Conservation (phyloP, 2,797 vertebrate genomes). For the Sebastes itinus region DNA sequence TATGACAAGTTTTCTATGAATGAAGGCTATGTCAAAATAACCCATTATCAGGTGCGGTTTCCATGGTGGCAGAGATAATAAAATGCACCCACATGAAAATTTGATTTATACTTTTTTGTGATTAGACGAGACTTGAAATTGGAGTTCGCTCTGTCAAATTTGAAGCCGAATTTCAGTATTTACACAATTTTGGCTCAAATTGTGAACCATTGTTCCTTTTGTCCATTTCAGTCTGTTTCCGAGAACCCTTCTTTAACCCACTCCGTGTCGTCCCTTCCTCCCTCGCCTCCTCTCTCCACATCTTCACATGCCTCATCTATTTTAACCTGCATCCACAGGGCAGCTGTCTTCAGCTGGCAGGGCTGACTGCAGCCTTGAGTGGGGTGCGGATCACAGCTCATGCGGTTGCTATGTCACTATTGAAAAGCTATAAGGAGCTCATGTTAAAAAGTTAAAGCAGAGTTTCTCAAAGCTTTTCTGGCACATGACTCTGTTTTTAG, state of each 20-base stretch:
- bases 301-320: constrained; percentile 1
- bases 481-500: neutral
- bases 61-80: constrained; percentile 1
- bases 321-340: constrained; percentile 34
- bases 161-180: neutral
- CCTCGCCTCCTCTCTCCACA: neutral
- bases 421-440: constrained; percentile 2
- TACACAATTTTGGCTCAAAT: neutral
- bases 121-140: neutral
- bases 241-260: neutral
- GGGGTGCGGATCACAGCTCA: constrained; percentile 16
- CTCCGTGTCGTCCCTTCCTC: neutral
- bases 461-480: neutral
- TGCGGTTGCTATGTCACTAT: constrained; percentile 17
- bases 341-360: constrained; percentile 21
- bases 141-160: neutral
- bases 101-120: neutral
- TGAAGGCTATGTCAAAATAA: constrained; percentile 2
- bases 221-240: neutral
- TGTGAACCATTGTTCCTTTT: neutral
- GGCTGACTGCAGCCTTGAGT: neutral
- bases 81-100: neutral
- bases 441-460: constrained; percentile 13
- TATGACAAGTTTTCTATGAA: constrained; percentile 13
- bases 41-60: constrained; percentile 8